phyloP scores from a whole-genome alignment of 2,888 invertebrate genomes.

The Taphrorychus bicolor region DNA sequence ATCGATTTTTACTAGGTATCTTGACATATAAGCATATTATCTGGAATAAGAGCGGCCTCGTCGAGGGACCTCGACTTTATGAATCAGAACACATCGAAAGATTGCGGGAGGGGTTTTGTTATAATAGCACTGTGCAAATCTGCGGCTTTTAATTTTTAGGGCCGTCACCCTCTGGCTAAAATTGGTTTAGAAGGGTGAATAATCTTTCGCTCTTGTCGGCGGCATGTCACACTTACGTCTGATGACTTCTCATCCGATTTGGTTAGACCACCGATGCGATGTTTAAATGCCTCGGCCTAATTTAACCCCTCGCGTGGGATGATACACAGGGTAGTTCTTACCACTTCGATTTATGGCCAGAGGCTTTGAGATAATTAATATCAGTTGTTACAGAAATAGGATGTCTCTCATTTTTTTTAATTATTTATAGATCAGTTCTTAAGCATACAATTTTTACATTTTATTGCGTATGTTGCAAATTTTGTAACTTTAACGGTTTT shows the following conservation, averaged over 20 bases:
- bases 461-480: too few species aligned
- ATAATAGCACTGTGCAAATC: conserved; percentile 58
- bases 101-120: conserved; percentile 51
- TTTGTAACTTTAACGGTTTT: too few species aligned
- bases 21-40: conserved; percentile 40
- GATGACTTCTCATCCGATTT: conserved; percentile 36
- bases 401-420: too few species aligned
- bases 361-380: too few species aligned
- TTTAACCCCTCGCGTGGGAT: conserved; percentile 25
- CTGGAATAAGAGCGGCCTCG: conserved; percentile 20
- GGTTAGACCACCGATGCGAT: conserved; percentile 33
- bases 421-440: too few species aligned
- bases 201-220: conserved; percentile 54
- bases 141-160: conserved; percentile 62
- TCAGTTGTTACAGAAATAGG: too few species aligned
- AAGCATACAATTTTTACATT: too few species aligned
- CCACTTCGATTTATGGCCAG: too few species aligned
- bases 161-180: conserved; percentile 58
- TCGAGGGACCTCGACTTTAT: conserved; percentile 43
- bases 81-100: conserved; percentile 45
- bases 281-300: conserved; percentile 32
- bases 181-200: conserved; percentile 59
- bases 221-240: conserved; percentile 43
- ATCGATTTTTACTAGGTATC: conserved; percentile 39
- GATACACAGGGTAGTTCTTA: conserved; percentile 4